Conservation (phyloP, 2,888 invertebrate species). For the Callosobruchus maculatus region DNA sequence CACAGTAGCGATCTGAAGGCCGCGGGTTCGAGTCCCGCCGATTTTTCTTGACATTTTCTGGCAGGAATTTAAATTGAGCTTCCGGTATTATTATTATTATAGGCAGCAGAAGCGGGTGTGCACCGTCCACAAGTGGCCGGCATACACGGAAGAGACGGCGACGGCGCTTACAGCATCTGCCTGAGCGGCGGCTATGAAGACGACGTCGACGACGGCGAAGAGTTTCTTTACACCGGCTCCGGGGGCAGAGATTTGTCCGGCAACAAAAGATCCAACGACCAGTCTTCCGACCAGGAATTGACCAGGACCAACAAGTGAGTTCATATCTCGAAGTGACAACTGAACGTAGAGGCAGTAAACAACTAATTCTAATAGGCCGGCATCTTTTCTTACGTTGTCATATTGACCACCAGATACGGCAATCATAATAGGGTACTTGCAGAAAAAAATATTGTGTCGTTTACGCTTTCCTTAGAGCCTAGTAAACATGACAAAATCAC, state of each 20-base stretch:
- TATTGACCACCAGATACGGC: no score
- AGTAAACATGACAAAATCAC: no score
- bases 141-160: constrained; percentile 73
- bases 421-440: no score
- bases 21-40: no score
- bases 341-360: no score
- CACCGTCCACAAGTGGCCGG: constrained; percentile 82
- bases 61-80: no score
- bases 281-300: constrained; percentile 74
- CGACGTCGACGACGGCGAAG: constrained; percentile 74
- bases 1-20: no score
- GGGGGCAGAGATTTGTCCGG: constrained; percentile 81
- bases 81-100: neutral
- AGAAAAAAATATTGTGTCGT: no score
- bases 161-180: constrained; percentile 80
- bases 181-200: constrained; percentile 82
- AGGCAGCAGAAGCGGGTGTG: constrained; percentile 71
- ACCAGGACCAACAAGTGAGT: constrained; percentile 70
- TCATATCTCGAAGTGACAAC: no score
- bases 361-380: no score
- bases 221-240: constrained; percentile 80
- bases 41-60: neutral
- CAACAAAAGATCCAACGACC: constrained; percentile 75
- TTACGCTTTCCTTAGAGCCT: no score
- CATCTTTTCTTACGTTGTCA: no score